Evolutionary conservation across 2,888 invertebrate species (phyloP).

Genomic region (Euphydryas editha): DNA sequence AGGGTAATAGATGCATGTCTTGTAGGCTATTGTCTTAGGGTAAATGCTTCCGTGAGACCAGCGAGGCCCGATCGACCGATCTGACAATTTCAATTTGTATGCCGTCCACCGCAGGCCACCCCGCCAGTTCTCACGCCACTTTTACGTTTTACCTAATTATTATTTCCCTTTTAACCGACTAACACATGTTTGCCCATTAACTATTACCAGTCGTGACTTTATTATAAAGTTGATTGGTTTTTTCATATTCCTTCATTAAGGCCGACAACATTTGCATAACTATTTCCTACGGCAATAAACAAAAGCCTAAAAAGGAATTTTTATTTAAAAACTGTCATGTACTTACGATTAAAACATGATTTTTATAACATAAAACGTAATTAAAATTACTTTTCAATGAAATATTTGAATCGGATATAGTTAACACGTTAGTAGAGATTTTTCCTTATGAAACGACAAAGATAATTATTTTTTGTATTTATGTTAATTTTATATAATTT

Average conservation of each 20-base stretch:
- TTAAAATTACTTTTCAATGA: conserved; percentile 8
- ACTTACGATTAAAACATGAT: conserved; percentile 5
- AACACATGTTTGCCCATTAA: conserved; percentile 64
- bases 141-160: conserved; percentile 74
- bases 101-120: conserved; percentile 63
- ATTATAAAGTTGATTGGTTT: conserved; percentile 51
- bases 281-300: conserved; percentile 32
- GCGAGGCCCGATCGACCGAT: conserved; percentile 47
- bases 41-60: conserved; percentile 81
- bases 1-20: conserved; percentile 80
- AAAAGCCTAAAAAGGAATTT: conserved; percentile 14
- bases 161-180: conserved; percentile 68
- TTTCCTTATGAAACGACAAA: background rate
- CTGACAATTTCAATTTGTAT: conserved; percentile 51
- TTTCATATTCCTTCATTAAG: conserved; percentile 39
- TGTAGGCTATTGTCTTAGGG: conserved; percentile 78
- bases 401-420: conserved; percentile 6
- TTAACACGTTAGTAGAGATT: background rate
- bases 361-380: conserved; percentile 9
- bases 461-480: background rate
- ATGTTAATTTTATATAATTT: background rate
- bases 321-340: conserved; percentile 11
- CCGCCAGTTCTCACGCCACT: conserved; percentile 75
- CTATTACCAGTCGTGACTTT: conserved; percentile 62
- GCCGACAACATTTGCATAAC: conserved; percentile 32